Evolutionary conservation across 2,797 vertebrate species (phyloP).

Genomic region (Hydrophis major): DNA sequence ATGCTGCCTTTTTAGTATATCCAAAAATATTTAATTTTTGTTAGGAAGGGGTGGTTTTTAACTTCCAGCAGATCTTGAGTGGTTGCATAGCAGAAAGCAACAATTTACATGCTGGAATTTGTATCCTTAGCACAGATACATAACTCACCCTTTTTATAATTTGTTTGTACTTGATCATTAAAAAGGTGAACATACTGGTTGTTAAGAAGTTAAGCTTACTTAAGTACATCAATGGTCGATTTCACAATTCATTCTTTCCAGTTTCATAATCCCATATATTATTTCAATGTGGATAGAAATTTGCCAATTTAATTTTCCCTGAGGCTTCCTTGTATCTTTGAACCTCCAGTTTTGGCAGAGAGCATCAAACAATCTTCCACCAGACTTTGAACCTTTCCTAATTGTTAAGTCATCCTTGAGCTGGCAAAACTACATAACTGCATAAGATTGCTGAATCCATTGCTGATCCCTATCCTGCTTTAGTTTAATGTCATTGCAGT

Average conservation of each 20-base stretch:
- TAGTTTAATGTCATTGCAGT: not conserved
- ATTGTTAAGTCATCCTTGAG: not conserved
- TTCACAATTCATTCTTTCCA: not conserved
- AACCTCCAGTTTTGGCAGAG: not conserved
- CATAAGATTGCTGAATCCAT: not conserved
- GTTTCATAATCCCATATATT: not conserved
- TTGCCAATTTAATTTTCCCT: not conserved
- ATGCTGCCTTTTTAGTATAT: too few species aligned
- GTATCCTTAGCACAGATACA: not conserved
- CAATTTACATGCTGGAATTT: not conserved
- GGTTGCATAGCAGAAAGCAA: not conserved
- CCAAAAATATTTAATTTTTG: too few species aligned
- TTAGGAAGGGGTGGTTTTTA: too few species aligned
- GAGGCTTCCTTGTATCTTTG: not conserved
- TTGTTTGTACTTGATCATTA: not conserved
- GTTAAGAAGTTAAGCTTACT: not conserved
- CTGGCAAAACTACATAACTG: not conserved
- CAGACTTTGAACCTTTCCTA: not conserved
- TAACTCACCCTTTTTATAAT: not conserved
- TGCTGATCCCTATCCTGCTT: not conserved
- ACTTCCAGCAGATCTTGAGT: not conserved
- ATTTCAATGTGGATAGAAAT: not conserved
- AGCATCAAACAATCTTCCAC: not conserved
- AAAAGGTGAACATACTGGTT: not conserved
- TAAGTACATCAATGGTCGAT: not conserved